phyloP scores from a whole-genome alignment of 2,888 invertebrate genomes.

The Anaspis maculata region DNA sequence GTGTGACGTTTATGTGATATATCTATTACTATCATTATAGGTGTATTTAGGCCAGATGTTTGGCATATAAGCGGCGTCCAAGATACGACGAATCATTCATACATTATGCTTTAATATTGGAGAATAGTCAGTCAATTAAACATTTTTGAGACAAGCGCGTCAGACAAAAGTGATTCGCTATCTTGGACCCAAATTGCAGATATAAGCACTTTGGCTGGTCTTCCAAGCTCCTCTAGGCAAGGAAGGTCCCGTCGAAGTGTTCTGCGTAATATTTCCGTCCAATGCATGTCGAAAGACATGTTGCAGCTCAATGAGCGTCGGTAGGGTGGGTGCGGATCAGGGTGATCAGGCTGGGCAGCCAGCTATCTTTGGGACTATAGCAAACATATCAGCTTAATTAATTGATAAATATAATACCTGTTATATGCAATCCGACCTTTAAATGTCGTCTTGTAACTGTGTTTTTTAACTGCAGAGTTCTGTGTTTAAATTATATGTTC shows the following conservation, averaged over 20 bases:
- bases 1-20: slow-evolving; percentile 48
- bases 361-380: slow-evolving; percentile 55
- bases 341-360: slow-evolving; percentile 39
- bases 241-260: slow-evolving; percentile 18
- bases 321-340: slow-evolving; percentile 43
- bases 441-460: slow-evolving; percentile 44
- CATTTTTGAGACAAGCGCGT: slow-evolving; percentile 3
- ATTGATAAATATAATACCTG: slow-evolving; percentile 45
- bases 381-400: slow-evolving; percentile 66
- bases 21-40: slow-evolving; percentile 34
- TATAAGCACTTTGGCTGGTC: slow-evolving; percentile 20
- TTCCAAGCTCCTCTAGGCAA: slow-evolving; percentile 1
- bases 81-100: slow-evolving; percentile 10
- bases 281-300: slow-evolving; percentile 40
- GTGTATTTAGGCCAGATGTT: slow-evolving; percentile 20
- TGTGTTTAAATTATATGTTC: slow-evolving; percentile 36
- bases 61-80: slow-evolving; percentile 9
- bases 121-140: slow-evolving; percentile 11
- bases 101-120: slow-evolving; percentile 3
- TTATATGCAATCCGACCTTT: slow-evolving; percentile 46
- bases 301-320: slow-evolving; percentile 40
- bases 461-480: slow-evolving; percentile 39
- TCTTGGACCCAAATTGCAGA: slow-evolving; percentile 25
- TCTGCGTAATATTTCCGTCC: slow-evolving; percentile 45
- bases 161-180: slow-evolving; percentile 15